phyloP scores from a whole-genome alignment of 2,113 vertebrate species.

The Aegithalos caudatus region DNA sequence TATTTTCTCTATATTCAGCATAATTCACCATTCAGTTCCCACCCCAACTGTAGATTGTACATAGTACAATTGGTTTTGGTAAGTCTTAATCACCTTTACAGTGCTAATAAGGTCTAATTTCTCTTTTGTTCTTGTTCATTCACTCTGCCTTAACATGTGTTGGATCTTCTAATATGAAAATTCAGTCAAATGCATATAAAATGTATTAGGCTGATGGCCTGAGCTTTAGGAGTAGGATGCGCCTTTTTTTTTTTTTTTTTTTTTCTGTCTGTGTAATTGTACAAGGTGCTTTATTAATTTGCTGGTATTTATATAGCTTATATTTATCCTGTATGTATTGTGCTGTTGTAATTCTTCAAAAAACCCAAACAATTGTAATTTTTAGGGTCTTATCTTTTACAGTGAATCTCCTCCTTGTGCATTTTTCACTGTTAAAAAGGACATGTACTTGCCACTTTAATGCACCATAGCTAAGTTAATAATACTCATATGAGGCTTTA shows the following conservation, averaged over 20 bases:
- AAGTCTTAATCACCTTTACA: neutral
- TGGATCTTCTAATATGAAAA: neutral
- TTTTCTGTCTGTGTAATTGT: neutral
- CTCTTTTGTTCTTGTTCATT: neutral
- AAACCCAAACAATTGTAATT: neutral
- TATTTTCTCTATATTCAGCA: neutral
- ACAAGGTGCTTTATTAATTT: neutral
- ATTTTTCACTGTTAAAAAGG: slow-evolving; percentile 1
- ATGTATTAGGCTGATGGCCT: neutral
- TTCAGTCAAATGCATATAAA: neutral
- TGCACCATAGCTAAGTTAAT: neutral
- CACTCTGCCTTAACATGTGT: neutral
- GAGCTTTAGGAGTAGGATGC: neutral
- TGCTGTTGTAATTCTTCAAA: neutral
- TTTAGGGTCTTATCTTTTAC: slow-evolving; percentile 16
- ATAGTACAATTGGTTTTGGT: neutral
- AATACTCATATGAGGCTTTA: neutral
- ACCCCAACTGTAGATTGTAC: neutral
- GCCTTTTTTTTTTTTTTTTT: neutral
- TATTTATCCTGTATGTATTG: neutral
- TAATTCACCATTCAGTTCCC: neutral
- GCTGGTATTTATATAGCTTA: neutral
- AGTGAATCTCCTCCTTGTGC: neutral
- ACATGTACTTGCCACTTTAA: neutral
- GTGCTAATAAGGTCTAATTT: neutral